A percentile compares a stretch with the other conserved stretches of the same genome.
Conservation (phyloP, 2,888 invertebrate genomes). For the Megalurothrips usitatus region DNA sequence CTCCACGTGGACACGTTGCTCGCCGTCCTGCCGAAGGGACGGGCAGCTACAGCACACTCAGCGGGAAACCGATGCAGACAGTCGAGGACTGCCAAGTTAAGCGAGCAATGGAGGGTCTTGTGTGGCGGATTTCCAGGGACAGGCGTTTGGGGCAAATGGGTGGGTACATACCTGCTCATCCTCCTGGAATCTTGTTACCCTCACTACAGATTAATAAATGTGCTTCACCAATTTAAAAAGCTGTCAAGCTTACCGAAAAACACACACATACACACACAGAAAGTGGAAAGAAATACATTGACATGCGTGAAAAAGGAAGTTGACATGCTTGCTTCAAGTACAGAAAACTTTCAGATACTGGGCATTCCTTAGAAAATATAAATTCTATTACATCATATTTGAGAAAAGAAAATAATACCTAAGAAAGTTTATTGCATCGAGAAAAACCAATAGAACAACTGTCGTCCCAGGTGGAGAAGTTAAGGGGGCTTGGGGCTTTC, state of each 20-base stretch:
- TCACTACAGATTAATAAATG: too few relatives aligned
- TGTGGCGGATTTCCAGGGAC: too few relatives aligned
- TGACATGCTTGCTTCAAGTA: neutral
- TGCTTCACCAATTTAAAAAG: too few relatives aligned
- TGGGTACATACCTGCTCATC: too few relatives aligned
- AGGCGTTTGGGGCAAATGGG: too few relatives aligned
- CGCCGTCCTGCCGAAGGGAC: slow-evolving; percentile 54
- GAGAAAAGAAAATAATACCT: too few relatives aligned
- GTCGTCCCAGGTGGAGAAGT: too few relatives aligned
- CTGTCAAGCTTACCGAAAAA: neutral
- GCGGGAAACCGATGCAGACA: slow-evolving; percentile 5
- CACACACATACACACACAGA: neutral
- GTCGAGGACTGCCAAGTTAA: slow-evolving; percentile 22
- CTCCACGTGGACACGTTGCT: slow-evolving; percentile 61
- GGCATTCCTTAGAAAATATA: neutral
- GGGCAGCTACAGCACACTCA: neutral
- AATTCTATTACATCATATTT: neutral
- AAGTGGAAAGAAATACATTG: neutral
- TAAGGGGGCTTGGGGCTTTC: too few relatives aligned
- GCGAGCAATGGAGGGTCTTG: neutral
- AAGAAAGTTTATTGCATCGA: too few relatives aligned
- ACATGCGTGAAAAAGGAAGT: neutral
- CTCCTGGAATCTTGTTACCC: too few relatives aligned
- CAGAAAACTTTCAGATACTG: too few relatives aligned
- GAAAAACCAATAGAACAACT: too few relatives aligned